Conservation (phyloP, 2,888 invertebrate genomes). For the Parelbella ahira region DNA sequence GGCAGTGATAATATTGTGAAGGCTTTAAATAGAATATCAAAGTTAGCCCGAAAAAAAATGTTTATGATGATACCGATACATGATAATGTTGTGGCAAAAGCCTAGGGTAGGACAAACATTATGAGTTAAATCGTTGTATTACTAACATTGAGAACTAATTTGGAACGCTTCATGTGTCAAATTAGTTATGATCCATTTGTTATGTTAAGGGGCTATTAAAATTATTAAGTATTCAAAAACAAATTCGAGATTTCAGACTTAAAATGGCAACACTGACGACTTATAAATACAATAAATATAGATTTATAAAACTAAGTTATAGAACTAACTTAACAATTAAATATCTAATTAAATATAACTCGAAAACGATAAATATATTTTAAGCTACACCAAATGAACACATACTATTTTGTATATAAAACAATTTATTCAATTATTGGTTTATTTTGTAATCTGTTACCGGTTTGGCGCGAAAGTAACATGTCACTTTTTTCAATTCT, state of each 20-base stretch:
- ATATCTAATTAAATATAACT: constrained; percentile 36
- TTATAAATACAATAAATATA: constrained; percentile 21
- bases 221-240: constrained; percentile 21
- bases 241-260: constrained; percentile 24
- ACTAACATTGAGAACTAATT: too few species aligned
- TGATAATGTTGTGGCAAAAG: too few species aligned
- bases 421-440: constrained; percentile 19
- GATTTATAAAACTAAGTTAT: too few species aligned
- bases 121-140: too few species aligned
- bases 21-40: background rate
- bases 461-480: constrained; percentile 6
- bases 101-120: too few species aligned
- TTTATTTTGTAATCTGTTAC: too few species aligned
- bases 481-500: too few species aligned
- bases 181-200: too few species aligned
- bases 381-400: constrained; percentile 45
- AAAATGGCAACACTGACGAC: constrained; percentile 30
- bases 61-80: too few species aligned
- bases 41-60: background rate
- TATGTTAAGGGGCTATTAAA: too few species aligned
- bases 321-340: constrained; percentile 31
- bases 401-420: constrained; percentile 35
- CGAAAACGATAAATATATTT: constrained; percentile 39
- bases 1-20: constrained; percentile 10
- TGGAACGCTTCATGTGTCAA: too few species aligned